Conservation (phyloP, 2,888 invertebrate species). For the Drosophila seclusa region DNA sequence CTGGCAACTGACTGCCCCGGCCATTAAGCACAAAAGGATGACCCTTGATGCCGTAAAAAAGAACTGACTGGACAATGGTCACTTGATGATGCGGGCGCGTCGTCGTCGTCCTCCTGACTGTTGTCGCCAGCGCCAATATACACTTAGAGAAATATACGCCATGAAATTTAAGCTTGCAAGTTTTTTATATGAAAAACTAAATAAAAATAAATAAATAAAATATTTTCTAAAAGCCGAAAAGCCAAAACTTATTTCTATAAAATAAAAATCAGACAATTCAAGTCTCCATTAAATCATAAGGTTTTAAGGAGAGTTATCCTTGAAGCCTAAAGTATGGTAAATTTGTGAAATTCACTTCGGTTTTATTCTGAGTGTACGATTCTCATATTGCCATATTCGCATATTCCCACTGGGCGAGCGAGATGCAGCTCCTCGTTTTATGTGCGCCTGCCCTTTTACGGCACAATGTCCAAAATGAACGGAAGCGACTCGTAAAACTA, state of each 20-base stretch:
- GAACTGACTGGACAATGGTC: conserved; percentile 77
- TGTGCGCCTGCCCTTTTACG: conserved; percentile 68
- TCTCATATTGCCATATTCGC: conserved; percentile 44
- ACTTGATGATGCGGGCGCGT: conserved; percentile 80
- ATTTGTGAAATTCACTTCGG: not conserved
- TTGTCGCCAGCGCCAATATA: conserved; percentile 12
- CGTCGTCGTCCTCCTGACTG: conserved; percentile 34
- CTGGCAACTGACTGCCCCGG: conserved; percentile 55
- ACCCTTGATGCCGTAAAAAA: conserved; percentile 81
- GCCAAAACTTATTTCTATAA: not conserved
- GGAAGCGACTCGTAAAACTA: conserved; percentile 84
- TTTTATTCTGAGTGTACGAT: conserved; percentile 4
- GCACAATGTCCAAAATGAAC: conserved; percentile 74
- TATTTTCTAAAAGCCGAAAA: not conserved
- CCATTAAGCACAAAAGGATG: conserved; percentile 80
- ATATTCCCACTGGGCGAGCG: conserved; percentile 35
- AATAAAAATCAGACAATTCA: not conserved
- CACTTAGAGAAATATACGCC: not conserved
- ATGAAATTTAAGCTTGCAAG: not conserved
- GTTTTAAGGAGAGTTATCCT: too few species aligned
- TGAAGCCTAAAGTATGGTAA: not conserved
- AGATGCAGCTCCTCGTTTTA: conserved; percentile 48
- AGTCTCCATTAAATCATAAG: too few species aligned
- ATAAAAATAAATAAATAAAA: too few species aligned
- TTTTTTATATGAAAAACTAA: not conserved